Conservation (phyloP, 2,888 invertebrate species). For the Tolmerus cingulatus region DNA sequence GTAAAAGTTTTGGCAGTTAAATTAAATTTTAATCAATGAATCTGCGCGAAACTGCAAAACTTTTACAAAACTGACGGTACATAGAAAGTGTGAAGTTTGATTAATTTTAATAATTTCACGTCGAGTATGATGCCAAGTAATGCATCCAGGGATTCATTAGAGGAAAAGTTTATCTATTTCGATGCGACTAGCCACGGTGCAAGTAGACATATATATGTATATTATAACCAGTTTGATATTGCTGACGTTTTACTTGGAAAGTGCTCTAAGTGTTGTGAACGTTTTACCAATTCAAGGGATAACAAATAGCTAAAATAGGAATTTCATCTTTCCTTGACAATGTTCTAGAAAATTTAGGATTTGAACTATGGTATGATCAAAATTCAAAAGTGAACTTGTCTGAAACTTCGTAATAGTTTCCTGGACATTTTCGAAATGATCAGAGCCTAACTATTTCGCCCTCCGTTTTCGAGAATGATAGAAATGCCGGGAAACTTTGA, state of each 20-base stretch:
- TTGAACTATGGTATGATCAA: not conserved
- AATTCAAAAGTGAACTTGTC: not conserved
- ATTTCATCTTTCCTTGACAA: not conserved
- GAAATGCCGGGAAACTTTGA: not conserved
- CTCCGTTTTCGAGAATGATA: not conserved
- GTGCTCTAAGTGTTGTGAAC: not conserved
- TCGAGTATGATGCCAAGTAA: not conserved
- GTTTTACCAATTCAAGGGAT: not conserved
- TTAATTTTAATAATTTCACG: not conserved
- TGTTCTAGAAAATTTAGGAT: not conserved
- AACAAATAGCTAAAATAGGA: not conserved
- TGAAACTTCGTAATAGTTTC: not conserved
- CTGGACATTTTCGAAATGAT: not conserved
- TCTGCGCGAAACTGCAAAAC: not conserved
- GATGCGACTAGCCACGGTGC: not conserved
- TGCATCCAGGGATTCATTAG: not conserved
- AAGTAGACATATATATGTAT: not conserved
- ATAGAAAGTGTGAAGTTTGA: not conserved
- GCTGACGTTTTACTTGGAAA: not conserved
- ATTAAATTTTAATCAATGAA: not conserved
- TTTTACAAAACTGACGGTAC: not conserved
- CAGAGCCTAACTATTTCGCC: not conserved
- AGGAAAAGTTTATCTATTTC: not conserved
- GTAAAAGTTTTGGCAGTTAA: not conserved
- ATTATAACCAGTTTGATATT: not conserved